Base-by-base conservation (phyloP, 1,140 invertebrate genomes). In the Vanessa atalanta region DNA sequence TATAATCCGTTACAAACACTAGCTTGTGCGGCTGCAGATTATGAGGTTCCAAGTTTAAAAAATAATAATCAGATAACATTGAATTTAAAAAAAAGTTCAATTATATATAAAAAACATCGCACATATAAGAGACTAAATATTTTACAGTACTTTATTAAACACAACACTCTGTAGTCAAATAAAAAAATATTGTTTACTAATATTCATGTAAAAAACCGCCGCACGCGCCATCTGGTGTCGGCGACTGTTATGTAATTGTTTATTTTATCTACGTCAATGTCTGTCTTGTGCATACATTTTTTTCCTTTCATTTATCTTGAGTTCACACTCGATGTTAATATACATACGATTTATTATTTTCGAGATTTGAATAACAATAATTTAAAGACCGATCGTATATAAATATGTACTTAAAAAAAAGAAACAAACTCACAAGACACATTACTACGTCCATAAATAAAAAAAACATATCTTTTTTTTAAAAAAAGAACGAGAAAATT, bases 231-330 rank as follows among this genome's bases (percentile, higher is more conserved):
- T 91, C 89, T 90, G 89, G 83, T 77, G 79, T 77, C 79, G 80
- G 79, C 75, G 80, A 81, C 81, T 76, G 81, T 88, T 88, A 86
- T 88, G 79, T 88, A 88, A 91, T 87, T 89, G 84, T 91, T 91
- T 88, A 84, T 86, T 84, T 85, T 81, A 85, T 76, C 78, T 79
- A 75, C 77, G 75, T 77, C 76, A 72, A 64, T 53, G 31, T 78
- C 65, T 71, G 47, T 70, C 57, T 61, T 73, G 66, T 77, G 66
- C 66, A 73, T 70, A 71, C 70, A 47, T 48, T 26, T 48, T 48
- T 70, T 50, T 63, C 37, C 7, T 57, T 23, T 57, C 47, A 61
- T 70, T 70, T 70, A 70, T 70, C 68, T 51, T 48, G 14, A 70
- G 47, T 63, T 48, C 61, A 65, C 70, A 53, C 47, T 16, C 11